Evolutionary conservation across 2,888 invertebrate species (phyloP).

Genomic region (Callosobruchus maculatus): DNA sequence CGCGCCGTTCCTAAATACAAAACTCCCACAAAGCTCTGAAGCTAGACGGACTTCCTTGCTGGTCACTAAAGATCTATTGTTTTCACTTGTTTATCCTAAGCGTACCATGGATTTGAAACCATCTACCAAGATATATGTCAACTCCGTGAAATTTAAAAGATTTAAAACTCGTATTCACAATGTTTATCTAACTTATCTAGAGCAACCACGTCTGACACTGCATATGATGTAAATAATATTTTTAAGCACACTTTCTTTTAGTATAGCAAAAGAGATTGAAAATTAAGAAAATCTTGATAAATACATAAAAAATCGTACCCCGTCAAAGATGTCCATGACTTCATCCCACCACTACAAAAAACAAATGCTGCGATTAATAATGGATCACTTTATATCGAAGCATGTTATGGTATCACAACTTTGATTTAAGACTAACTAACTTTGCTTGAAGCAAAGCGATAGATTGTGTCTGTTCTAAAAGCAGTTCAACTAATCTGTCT

Average conservation of each 20-base stretch:
- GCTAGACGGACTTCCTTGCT: too few species aligned
- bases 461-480: background rate
- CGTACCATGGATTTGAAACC: too few species aligned
- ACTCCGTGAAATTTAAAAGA: too few species aligned
- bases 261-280: conserved; percentile 4
- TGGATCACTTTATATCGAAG: background rate
- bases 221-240: conserved; percentile 4
- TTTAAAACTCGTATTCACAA: too few species aligned
- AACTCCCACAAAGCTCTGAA: too few species aligned
- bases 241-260: conserved; percentile 2
- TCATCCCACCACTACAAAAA: conserved; percentile 88
- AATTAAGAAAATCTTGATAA: conserved; percentile 7
- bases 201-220: background rate
- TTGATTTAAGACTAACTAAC: background rate
- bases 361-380: conserved; percentile 34
- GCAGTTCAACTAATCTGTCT: background rate
- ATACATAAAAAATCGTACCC: conserved; percentile 64
- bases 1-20: too few species aligned
- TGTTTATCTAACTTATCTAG: too few species aligned
- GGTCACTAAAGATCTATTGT: too few species aligned
- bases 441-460: background rate
- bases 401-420: background rate
- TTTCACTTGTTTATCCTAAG: too few species aligned
- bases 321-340: conserved; percentile 93
- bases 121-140: too few species aligned